A percentile compares a stretch with the other conserved stretches of the same genome.
Conservation (phyloP, 2,797 vertebrate genomes). For the Neostethus bicornis region DNA sequence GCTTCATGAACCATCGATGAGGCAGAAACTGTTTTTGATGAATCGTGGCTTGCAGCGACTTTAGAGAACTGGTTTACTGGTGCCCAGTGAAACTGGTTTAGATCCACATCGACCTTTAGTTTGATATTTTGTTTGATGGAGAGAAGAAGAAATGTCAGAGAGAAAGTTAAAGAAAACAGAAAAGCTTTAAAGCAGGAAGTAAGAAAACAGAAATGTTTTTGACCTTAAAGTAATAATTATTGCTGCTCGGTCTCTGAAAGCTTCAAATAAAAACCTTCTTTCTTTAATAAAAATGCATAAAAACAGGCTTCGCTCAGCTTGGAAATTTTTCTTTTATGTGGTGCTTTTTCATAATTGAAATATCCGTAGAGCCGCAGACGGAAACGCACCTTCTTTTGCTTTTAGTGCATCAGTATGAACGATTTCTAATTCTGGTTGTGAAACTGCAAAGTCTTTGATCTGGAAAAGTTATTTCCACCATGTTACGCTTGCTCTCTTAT, state of each 20-base stretch:
- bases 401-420: constrained; percentile 17
- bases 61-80: constrained; percentile 76
- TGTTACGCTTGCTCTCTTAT: constrained; percentile 32
- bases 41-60: constrained; percentile 68
- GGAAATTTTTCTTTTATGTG: constrained; percentile 8
- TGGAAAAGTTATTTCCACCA: constrained; percentile 43
- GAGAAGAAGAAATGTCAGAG: too few species aligned
- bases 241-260: neutral
- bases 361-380: constrained; percentile 26
- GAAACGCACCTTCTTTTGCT: constrained; percentile 15
- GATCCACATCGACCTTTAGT: constrained; percentile 84
- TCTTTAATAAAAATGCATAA: constrained; percentile 30
- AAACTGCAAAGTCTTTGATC: constrained; percentile 41
- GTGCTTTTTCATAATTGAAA: constrained; percentile 25
- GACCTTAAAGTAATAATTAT: neutral
- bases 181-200: constrained; percentile 49
- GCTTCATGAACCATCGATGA: constrained; percentile 62
- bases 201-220: constrained; percentile 10
- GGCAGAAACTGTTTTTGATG: constrained; percentile 51
- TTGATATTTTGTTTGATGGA: constrained; percentile 30
- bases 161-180: constrained; percentile 52
- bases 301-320: neutral
- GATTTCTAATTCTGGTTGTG: constrained; percentile 11
- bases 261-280: neutral
- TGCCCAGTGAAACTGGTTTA: constrained; percentile 83